Evolutionary conservation across 2,797 vertebrate genomes (phyloP), one percentile per base, ranked within the genome.

Genomic region (Microhierax caerulescens): DNA sequence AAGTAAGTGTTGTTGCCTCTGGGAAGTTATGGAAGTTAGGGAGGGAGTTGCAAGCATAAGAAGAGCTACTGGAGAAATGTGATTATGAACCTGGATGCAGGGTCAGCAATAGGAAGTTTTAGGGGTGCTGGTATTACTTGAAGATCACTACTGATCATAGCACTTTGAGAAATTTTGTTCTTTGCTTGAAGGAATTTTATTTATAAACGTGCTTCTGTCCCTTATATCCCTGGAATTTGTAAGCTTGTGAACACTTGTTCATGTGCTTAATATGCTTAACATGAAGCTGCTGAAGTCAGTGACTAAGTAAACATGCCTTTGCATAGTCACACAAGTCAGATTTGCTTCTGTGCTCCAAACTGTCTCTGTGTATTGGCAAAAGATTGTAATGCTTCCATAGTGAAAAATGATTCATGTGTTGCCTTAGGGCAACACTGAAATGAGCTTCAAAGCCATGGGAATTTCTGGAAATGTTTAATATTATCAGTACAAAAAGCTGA

Each of bases 401-500:
- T 75, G 81, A 94, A 92, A 93, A 83, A 57, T 61, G 37, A 92
- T 82, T 96, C 68, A 34, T 68, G 48, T 5, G 1, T 89, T 92
- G 78, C 86, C 88, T 78, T 41, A 59, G 43, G 85, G 67, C 41
- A 82, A 10, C 37, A 59, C 45, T 64, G 67, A 67, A 92, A 74
- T 15, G 30, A 91, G 75, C 78, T 95, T 82, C 82, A 90, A 89
- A 93, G 61, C 43, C 47, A 69, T 86, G 74, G 34, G 77, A 87
- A 85, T 89, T 92, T 95, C 41, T 92, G 67, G 81, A 92, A 78
- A 61, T 77, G 53, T 90, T 94, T 85, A 70, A 43, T 92, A 69
- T 72, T 90, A 74, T 85, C 77, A 65, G 65, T 92, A 78, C 24
- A 67, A 68, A 94, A 89, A 90, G 37, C 34, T 85, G 80, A 75